Evolutionary conservation across 2,888 invertebrate genomes (phyloP).

Genomic region (Drosophila rellima): DNA sequence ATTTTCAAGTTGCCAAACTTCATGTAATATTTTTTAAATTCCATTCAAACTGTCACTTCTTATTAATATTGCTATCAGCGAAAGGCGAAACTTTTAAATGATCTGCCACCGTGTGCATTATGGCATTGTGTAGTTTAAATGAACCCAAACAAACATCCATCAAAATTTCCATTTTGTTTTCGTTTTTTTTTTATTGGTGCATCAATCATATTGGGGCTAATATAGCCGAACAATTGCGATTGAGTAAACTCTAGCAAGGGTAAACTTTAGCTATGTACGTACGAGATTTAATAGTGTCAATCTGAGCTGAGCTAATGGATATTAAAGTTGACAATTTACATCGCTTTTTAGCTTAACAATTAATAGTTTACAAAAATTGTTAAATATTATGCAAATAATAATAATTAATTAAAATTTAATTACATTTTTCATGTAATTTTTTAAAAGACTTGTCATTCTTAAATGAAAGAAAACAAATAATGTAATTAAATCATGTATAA

Average conservation of each 20-base stretch:
- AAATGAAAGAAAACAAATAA: no score
- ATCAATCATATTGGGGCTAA: constrained; percentile 61
- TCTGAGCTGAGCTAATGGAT: background rate
- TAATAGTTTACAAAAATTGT: background rate
- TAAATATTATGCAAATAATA: no score
- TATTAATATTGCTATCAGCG: constrained; percentile 60
- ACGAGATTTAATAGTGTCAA: constrained; percentile 8
- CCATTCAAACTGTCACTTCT: constrained; percentile 60
- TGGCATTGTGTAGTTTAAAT: constrained; percentile 29
- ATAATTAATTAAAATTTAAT: no score
- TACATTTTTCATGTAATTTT: no score
- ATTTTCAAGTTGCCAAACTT: constrained; percentile 68
- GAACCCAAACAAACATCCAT: constrained; percentile 64
- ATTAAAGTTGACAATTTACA: constrained; percentile 7
- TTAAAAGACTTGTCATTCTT: no score
- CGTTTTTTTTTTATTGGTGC: constrained; percentile 15
- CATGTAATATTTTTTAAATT: constrained; percentile 54
- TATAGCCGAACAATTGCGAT: constrained; percentile 54
- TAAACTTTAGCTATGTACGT: constrained; percentile 8
- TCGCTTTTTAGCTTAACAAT: background rate
- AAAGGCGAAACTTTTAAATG: constrained; percentile 57
- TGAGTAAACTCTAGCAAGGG: constrained; percentile 32
- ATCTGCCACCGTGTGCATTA: constrained; percentile 36
- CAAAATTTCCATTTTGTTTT: constrained; percentile 30
- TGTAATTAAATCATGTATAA: no score